Conservation (phyloP, 2,113 vertebrate genomes). For the Aramus guarauna region DNA sequence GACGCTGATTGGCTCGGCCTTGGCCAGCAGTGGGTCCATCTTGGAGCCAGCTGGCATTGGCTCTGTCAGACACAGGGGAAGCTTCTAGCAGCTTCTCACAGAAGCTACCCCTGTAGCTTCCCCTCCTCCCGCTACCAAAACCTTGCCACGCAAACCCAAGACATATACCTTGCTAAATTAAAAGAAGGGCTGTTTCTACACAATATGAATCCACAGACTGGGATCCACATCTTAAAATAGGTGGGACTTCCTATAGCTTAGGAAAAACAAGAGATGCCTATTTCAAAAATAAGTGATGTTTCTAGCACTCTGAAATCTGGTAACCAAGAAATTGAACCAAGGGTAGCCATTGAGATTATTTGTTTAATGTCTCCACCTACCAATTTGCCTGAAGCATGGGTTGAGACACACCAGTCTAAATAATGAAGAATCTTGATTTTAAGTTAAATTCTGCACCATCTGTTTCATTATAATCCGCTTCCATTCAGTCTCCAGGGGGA, state of each 20-base stretch:
- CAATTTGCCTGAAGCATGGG: not conserved
- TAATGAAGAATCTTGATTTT: slow-evolving; percentile 14
- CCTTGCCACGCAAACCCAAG: too few species aligned
- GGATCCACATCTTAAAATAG: not conserved
- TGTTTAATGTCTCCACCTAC: not conserved
- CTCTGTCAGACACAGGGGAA: too few species aligned
- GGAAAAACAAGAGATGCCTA: not conserved
- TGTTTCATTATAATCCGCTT: not conserved
- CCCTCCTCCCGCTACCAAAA: too few species aligned
- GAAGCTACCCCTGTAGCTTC: too few species aligned
- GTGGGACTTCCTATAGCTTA: not conserved
- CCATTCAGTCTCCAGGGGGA: not conserved
- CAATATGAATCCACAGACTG: not conserved
- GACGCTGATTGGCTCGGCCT: too few species aligned
- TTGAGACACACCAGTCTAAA: not conserved
- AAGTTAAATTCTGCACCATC: not conserved
- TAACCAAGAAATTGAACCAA: not conserved
- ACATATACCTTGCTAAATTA: not conserved
- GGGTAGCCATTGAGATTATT: not conserved
- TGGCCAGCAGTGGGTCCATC: too few species aligned
- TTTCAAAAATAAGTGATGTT: not conserved
- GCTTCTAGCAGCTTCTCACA: too few species aligned
- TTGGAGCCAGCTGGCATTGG: too few species aligned
- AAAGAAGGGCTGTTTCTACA: not conserved
- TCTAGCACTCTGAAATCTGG: not conserved